phyloP scores from a whole-genome alignment of 2,113 vertebrate species.

The Calyptomena viridis region DNA sequence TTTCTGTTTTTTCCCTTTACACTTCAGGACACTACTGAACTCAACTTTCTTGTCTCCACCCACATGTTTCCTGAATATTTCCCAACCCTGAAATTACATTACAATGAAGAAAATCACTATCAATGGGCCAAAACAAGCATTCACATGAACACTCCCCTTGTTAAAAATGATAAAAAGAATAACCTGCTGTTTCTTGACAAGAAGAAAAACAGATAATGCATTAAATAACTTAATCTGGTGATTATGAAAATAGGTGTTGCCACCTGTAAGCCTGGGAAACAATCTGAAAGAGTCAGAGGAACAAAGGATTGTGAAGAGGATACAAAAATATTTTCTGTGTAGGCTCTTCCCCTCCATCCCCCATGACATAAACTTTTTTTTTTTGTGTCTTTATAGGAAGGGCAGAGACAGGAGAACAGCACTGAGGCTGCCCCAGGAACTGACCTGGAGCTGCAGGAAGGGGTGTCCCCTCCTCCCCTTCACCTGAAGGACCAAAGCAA shows the following conservation, averaged over 20 bases:
- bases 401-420: neutral
- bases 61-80: conserved; percentile 35
- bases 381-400: neutral
- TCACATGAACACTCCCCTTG: neutral
- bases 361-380: neutral
- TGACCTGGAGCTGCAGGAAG: neutral
- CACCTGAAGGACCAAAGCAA: conserved; percentile 39
- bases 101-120: neutral
- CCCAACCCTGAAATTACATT: conserved; percentile 21
- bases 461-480: neutral
- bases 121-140: conserved; percentile 50
- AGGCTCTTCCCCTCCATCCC: neutral
- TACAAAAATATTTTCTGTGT: neutral
- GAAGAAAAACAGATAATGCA: neutral
- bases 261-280: conserved; percentile 36
- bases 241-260: conserved; percentile 38
- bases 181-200: neutral
- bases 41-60: conserved; percentile 37
- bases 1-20: neutral
- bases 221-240: neutral
- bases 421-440: neutral
- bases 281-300: neutral
- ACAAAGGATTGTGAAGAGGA: neutral
- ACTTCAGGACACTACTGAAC: neutral
- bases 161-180: neutral